phyloP scores from a whole-genome alignment of 1,140 invertebrate genomes.

The Listronotus bonariensis region DNA sequence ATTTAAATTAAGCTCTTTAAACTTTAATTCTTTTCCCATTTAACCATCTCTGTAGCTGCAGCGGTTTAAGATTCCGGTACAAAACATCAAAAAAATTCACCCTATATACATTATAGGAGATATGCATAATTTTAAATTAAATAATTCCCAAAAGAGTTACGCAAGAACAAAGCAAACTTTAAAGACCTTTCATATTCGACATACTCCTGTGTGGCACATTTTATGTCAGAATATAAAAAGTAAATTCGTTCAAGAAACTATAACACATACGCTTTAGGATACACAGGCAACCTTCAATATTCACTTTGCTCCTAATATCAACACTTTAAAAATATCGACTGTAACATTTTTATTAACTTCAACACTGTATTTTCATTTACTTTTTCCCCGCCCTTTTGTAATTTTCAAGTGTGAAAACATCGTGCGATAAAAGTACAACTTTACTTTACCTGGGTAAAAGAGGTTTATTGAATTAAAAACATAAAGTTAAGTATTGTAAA shows the following conservation, averaged over 20 bases:
- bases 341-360: slow-evolving; percentile 26
- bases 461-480: slow-evolving; percentile 30
- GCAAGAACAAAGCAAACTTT: no score
- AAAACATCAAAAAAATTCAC: no score
- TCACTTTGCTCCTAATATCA: slow-evolving; percentile 14
- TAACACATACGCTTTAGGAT: slow-evolving; percentile 11
- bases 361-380: slow-evolving; percentile 31
- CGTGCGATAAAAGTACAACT: slow-evolving; percentile 27
- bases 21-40: no score
- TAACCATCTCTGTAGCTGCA: no score
- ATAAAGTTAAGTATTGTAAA: slow-evolving; percentile 3
- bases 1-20: no score
- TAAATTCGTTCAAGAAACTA: slow-evolving; percentile 2
- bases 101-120: no score
- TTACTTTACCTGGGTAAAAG: slow-evolving; percentile 20
- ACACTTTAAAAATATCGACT: slow-evolving; percentile 31
- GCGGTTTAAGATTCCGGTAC: no score
- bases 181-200: not conserved
- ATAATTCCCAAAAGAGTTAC: no score
- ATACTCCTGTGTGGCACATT: slow-evolving; percentile 2
- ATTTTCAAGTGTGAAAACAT: slow-evolving; percentile 22
- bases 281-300: slow-evolving; percentile 4
- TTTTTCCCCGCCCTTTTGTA: slow-evolving; percentile 27
- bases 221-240: slow-evolving; percentile 1
- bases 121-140: no score